These are phyloP conservation scores for Nothocercus julius DNA, from an alignment of 2,113 vertebrate genomes.

Conservation along the genomic window DNA sequence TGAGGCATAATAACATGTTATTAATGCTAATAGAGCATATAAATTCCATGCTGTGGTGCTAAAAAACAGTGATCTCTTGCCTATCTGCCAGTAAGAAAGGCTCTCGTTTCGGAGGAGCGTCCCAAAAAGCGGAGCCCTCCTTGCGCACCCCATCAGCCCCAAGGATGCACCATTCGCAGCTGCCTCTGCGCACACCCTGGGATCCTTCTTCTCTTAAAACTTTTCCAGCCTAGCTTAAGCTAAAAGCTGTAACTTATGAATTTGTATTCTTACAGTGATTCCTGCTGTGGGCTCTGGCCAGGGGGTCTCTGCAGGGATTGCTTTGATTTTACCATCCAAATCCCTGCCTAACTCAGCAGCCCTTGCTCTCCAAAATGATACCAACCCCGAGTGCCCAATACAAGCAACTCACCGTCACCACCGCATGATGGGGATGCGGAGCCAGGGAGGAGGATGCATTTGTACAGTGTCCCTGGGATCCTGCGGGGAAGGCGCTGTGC, in stretches of 20 bases:
- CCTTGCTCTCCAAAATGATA: fast-evolving
- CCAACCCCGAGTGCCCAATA: fast-evolving
- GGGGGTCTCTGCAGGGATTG: fast-evolving
- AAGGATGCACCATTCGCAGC: neutral
- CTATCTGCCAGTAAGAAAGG: neutral
- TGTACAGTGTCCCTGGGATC: fast-evolving
- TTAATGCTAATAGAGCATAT: neutral
- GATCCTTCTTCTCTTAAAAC: neutral
- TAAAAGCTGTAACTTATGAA: fast-evolving
- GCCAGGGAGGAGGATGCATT: fast-evolving
- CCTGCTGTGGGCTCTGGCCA: fast-evolving
- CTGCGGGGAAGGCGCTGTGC: fast-evolving
- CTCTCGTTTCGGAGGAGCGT: neutral
- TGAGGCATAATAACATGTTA: neutral
- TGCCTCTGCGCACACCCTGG: neutral
- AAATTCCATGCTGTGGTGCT: neutral
- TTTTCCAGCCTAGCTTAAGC: neutral
- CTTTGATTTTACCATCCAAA: fast-evolving
- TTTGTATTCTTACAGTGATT: fast-evolving
- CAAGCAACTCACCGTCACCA: neutral
- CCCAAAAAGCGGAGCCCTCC: neutral
- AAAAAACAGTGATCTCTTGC: neutral
- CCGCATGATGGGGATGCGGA: no score
- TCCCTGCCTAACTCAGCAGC: fast-evolving
- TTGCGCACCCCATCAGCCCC: fast-evolving